Evolutionary conservation across 2,888 invertebrate species (phyloP).

Genomic region (Diachrysia chrysitis): DNA sequence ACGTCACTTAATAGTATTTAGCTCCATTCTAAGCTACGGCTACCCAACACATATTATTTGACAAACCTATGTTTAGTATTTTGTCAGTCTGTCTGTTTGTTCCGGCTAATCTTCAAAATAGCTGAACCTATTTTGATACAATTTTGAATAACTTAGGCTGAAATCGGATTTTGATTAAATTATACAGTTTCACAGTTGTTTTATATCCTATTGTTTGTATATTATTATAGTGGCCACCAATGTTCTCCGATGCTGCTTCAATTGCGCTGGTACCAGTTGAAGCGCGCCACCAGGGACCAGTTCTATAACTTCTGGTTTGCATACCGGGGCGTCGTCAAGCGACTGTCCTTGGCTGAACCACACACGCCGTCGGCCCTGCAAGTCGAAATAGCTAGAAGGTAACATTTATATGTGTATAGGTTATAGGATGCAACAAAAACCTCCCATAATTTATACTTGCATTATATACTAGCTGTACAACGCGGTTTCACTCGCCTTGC

Average conservation of each 20-base stretch:
- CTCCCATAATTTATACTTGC: background rate
- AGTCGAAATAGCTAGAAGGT: constrained; percentile 53
- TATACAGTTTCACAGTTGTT: no score
- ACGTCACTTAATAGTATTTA: no score
- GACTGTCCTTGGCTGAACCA: constrained; percentile 37
- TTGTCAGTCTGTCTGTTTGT: no score
- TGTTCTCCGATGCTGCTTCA: constrained; percentile 84
- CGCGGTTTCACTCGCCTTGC: no score
- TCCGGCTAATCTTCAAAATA: no score
- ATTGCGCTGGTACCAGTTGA: constrained; percentile 81
- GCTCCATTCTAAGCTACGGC: no score
- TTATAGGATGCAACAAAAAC: background rate
- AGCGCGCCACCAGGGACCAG: constrained; percentile 71
- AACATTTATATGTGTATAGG: constrained; percentile 4
- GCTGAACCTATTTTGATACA: no score
- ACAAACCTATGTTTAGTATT: no score
- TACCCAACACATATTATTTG: no score
- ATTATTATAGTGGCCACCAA: constrained; percentile 71
- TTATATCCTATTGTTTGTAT: background rate
- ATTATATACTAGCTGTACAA: background rate
- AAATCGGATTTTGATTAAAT: no score
- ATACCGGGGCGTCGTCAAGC: constrained; percentile 50
- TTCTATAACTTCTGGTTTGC: constrained; percentile 68
- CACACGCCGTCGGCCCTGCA: constrained; percentile 55
- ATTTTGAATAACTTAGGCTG: no score